Conservation (phyloP, 2,113 vertebrate genomes). For the Nothocercus julius region DNA sequence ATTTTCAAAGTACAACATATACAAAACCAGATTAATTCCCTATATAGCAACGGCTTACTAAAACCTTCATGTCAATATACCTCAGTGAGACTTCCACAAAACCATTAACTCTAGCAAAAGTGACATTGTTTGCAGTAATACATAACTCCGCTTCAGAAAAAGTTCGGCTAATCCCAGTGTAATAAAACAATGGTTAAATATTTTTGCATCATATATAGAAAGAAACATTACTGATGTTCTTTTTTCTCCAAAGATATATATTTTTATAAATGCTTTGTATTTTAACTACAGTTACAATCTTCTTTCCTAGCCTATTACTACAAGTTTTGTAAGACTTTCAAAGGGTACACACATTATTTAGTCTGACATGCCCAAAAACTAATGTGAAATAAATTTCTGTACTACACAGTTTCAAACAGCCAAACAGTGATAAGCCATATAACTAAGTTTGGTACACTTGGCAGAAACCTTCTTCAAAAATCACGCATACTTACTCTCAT, state of each 20-base stretch:
- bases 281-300: background rate
- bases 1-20: background rate
- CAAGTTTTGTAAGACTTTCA: background rate
- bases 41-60: background rate
- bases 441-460: background rate
- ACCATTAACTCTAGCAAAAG: background rate
- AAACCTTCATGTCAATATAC: background rate
- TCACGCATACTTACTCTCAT: background rate
- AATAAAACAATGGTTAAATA: background rate
- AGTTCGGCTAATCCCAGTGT: background rate
- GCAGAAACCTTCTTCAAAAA: background rate
- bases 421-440: background rate
- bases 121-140: background rate
- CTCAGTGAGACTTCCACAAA: background rate
- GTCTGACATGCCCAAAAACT: background rate
- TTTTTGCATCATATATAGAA: background rate
- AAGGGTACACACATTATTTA: background rate
- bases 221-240: background rate
- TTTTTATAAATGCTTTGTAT: background rate
- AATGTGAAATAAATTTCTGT: background rate
- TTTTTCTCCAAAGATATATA: background rate
- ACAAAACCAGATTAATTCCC: background rate
- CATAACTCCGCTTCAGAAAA: background rate
- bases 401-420: background rate
- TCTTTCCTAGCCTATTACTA: background rate